Conservation (phyloP, 2,113 vertebrate genomes). For the Pristiophorus japonicus region DNA sequence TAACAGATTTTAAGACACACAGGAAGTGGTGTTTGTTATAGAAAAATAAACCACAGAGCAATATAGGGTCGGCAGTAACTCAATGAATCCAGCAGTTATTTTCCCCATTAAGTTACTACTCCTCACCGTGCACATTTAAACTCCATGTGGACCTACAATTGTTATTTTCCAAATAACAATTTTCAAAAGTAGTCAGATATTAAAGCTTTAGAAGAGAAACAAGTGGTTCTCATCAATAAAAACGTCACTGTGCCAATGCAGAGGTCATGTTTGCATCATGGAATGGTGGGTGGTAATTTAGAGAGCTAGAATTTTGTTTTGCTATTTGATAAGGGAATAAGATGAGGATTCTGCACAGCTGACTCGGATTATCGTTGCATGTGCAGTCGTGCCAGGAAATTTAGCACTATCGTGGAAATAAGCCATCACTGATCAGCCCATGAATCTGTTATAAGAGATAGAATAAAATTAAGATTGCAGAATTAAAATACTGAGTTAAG, state of each 20-base stretch:
- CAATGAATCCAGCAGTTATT: not conserved
- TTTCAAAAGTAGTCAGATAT: not conserved
- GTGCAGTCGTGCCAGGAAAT: not conserved
- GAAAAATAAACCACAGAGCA: not conserved
- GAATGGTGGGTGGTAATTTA: slow-evolving; percentile 18
- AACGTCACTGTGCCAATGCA: not conserved
- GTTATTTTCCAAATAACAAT: not conserved
- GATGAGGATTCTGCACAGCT: not conserved
- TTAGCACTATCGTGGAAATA: not conserved
- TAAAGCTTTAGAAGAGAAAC: not conserved
- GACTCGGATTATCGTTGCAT: not conserved
- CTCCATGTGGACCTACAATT: not conserved
- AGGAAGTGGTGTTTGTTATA: not conserved
- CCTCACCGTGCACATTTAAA: not conserved
- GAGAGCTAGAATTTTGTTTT: not conserved
- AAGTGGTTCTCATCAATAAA: not conserved
- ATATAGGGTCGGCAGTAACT: not conserved
- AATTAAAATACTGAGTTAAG: not conserved
- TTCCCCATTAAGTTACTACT: not conserved
- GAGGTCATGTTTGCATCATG: not conserved
- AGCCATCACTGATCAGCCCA: slow-evolving; percentile 11
- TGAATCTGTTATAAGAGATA: not conserved
- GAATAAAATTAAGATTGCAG: too few species aligned
- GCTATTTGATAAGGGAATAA: not conserved
- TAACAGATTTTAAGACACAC: not conserved